A percentile compares a stretch with the other conserved stretches of the same genome.
Evolutionary conservation across 2,113 vertebrate genomes (phyloP).

Genomic region (human (Homo sapiens)): DNA sequence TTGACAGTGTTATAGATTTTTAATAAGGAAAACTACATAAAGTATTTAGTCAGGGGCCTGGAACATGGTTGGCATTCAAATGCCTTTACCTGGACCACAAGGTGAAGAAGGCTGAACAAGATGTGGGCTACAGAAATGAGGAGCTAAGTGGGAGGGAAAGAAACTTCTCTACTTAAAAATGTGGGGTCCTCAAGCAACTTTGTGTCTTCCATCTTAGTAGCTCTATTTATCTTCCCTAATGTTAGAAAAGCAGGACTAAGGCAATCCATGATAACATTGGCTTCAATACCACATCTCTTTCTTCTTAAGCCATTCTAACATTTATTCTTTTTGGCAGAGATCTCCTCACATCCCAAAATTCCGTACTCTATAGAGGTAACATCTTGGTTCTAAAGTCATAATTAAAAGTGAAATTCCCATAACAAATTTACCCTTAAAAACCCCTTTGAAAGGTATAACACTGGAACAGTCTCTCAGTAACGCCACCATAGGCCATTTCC

Average conservation of each 20-base stretch:
- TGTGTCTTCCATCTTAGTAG: neutral
- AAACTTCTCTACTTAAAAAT: neutral
- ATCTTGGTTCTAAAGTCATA: neutral
- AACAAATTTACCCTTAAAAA: neutral
- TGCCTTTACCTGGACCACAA: neutral
- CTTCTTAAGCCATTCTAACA: neutral
- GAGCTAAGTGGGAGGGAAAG: neutral
- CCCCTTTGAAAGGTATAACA: neutral
- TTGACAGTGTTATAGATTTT: neutral
- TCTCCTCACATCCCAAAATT: neutral
- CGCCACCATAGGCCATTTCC: neutral
- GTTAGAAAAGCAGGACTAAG: neutral
- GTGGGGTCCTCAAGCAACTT: neutral
- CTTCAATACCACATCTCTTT: neutral
- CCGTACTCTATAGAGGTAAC: neutral
- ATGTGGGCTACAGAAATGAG: neutral
- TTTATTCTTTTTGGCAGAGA: neutral
- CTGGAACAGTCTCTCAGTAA: neutral
- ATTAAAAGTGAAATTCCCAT: neutral
- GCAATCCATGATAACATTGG: neutral
- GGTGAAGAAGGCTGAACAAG: neutral
- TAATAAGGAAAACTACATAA: neutral
- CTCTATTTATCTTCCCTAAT: neutral
- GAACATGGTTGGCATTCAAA: neutral
- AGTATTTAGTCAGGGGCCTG: neutral